Conservation (phyloP, 2,797 vertebrate species). For the Coilia nasus region DNA sequence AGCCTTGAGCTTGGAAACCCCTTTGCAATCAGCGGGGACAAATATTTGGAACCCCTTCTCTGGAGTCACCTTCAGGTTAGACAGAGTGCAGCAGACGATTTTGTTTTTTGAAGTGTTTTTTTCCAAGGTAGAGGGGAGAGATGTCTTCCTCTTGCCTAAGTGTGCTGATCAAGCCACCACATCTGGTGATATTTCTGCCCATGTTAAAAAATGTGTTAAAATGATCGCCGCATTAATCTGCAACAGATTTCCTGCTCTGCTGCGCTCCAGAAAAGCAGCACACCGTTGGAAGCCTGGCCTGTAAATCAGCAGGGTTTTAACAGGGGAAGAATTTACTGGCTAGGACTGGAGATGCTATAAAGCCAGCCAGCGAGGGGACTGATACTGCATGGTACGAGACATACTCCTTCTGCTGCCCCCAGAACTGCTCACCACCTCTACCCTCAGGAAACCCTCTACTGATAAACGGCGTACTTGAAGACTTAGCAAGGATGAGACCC, state of each 20-base stretch:
- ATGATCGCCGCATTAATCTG: conserved; percentile 67
- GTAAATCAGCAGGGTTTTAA: conserved; percentile 67
- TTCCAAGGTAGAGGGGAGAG: neutral
- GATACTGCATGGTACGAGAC: conserved; percentile 23
- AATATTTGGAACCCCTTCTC: neutral
- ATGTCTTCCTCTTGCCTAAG: neutral
- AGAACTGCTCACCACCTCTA: neutral
- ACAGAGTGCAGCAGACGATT: neutral
- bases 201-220: conserved; percentile 57
- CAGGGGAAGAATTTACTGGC: conserved; percentile 67
- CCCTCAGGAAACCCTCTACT: neutral
- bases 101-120: neutral
- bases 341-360: conserved; percentile 62
- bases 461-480: neutral
- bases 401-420: conserved; percentile 2
- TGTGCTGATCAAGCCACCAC: conserved; percentile 34
- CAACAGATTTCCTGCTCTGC: conserved; percentile 68
- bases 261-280: conserved; percentile 65
- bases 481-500: neutral
- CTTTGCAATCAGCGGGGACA: neutral
- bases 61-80: conserved; percentile 10
- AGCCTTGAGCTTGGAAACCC: neutral
- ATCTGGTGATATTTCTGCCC: conserved; percentile 54
- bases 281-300: conserved; percentile 57
- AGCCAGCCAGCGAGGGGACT: conserved; percentile 21